Evolutionary conservation across 2,888 invertebrate genomes (phyloP).

Genomic region (Corbicula japonica): DNA sequence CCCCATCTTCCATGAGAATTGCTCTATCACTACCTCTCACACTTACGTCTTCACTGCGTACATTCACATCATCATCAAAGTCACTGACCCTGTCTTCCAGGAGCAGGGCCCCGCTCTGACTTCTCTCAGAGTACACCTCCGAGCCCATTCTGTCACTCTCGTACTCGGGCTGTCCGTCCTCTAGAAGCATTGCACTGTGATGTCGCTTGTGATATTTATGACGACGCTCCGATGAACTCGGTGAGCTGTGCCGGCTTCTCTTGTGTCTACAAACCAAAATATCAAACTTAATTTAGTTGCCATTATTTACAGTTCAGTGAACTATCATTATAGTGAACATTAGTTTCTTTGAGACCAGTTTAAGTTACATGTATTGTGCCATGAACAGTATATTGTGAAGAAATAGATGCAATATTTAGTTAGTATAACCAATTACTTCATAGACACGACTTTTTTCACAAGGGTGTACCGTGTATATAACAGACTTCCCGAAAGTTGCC

Average conservation of each 20-base stretch:
- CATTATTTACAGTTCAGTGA: neutral
- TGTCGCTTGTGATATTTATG: too few relatives aligned
- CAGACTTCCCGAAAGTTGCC: too few relatives aligned
- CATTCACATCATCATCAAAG: neutral
- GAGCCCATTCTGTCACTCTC: too few relatives aligned
- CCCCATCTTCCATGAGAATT: neutral
- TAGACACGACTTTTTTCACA: too few relatives aligned
- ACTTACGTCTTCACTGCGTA: neutral
- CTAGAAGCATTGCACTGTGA: neutral
- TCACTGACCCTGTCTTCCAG: neutral
- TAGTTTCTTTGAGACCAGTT: neutral
- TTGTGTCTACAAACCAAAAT: neutral
- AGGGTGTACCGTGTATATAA: too few relatives aligned
- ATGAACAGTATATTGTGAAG: too few relatives aligned
- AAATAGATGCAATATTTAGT: too few relatives aligned
- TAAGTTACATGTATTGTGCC: neutral
- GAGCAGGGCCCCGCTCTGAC: neutral
- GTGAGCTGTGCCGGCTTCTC: constrained; percentile 1
- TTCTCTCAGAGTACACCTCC: neutral
- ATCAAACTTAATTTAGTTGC: neutral
- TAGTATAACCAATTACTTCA: too few relatives aligned
- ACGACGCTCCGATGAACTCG: too few relatives aligned
- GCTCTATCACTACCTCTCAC: constrained; percentile 1
- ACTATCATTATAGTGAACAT: too few relatives aligned
- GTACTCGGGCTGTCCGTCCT: neutral